Evolutionary conservation across 2,888 invertebrate species (phyloP).

Genomic region (Monoplex corrugatus): DNA sequence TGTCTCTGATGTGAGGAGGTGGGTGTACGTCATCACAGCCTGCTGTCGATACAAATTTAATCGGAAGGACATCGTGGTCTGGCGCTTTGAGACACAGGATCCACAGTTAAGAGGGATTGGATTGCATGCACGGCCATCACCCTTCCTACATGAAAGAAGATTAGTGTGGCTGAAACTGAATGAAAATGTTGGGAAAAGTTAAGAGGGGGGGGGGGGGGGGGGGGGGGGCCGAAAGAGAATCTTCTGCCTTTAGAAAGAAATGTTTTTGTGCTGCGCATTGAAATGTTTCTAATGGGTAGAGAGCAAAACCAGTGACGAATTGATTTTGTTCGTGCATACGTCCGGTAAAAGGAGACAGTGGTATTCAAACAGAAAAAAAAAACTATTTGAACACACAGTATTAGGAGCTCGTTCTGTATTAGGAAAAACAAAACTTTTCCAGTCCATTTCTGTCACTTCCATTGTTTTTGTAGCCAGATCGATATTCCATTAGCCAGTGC

Average conservation of each 20-base stretch:
- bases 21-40: background rate
- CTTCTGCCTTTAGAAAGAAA: background rate
- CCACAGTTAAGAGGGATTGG: constrained; percentile 26
- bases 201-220: no score
- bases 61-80: background rate
- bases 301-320: background rate
- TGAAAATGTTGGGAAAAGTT: background rate
- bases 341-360: no score
- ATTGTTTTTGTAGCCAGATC: no score
- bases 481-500: no score
- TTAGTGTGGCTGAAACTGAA: constrained; percentile 16
- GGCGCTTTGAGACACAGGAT: background rate
- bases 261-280: background rate
- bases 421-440: no score
- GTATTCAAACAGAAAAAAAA: no score
- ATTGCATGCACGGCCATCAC: background rate
- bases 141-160: background rate
- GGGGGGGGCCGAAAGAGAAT: no score
- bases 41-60: constrained; percentile 43
- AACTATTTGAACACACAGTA: no score
- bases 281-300: background rate
- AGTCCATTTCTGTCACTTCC: no score
- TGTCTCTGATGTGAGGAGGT: no score
- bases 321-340: background rate
- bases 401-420: no score